Percentiles rank a stretch among this genome's conserved stretches.
Evolutionary conservation across 2,888 invertebrate genomes (phyloP).

Genomic region (Lepidocyrtoides sp.): DNA sequence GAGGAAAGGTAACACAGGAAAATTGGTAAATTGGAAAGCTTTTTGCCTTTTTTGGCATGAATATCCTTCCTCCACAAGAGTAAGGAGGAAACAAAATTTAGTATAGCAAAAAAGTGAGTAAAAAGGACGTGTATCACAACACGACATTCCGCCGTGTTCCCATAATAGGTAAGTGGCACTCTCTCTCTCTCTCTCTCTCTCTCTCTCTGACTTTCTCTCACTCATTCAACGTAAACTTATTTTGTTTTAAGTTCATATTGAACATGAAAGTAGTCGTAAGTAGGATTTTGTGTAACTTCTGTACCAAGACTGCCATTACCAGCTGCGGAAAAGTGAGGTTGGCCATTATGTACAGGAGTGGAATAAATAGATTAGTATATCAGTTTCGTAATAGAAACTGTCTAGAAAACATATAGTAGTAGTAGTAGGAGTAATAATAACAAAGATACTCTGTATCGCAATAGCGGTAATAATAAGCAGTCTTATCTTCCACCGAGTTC

Average conservation of each 20-base stretch:
- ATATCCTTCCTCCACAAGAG: slow-evolving; percentile 45
- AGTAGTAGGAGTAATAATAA: too few species aligned
- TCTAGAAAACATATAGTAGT: slow-evolving; percentile 36
- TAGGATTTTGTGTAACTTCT: too few species aligned
- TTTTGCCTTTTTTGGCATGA: slow-evolving; percentile 69
- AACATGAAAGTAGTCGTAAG: slow-evolving; percentile 21
- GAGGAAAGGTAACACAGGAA: slow-evolving; percentile 49
- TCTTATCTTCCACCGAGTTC: slow-evolving; percentile 62
- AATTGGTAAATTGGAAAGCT: slow-evolving; percentile 76
- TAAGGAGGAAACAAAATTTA: too few species aligned
- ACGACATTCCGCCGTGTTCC: slow-evolving; percentile 39
- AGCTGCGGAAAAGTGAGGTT: slow-evolving; percentile 2
- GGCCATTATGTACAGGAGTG: slow-evolving; percentile 48
- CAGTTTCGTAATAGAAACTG: slow-evolving; percentile 31
- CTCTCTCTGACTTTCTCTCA: not conserved
- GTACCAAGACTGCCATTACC: too few species aligned
- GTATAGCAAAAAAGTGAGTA: slow-evolving; percentile 31
- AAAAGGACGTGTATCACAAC: slow-evolving; percentile 41
- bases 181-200: slow-evolving; percentile 11
- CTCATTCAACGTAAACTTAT: slow-evolving; percentile 46
- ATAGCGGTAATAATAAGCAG: slow-evolving; percentile 65
- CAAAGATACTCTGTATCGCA: slow-evolving; percentile 37
- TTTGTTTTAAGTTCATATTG: slow-evolving; percentile 50
- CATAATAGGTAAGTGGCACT: slow-evolving; percentile 68
- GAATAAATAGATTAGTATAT: slow-evolving; percentile 53